Base-by-base conservation (phyloP, 2,888 invertebrate genomes). In the Ennomos quercinarius region DNA sequence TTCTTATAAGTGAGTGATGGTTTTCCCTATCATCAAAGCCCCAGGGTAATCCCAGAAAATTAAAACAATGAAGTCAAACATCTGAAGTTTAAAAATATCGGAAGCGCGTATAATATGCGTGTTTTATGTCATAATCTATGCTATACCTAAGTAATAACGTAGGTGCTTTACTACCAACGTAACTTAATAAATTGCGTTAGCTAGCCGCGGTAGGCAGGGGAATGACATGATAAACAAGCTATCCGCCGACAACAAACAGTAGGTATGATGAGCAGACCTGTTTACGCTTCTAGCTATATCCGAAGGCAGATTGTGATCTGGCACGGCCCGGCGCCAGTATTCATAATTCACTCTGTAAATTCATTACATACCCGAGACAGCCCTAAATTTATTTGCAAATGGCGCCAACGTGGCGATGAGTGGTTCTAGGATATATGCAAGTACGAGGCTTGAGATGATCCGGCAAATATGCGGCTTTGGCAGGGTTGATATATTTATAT, bases 381-480 rank as follows among this genome's bases (percentile, higher is more conserved):
- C 84, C 89, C 87, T 87, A 88, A 89, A 90, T 91, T 90, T 91
- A 91, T 91, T 86, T 84, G 84, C 84, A 78, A 84, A 82, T 81
- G 91, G 91, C 91, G 91, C 91, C 91, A 83, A 80, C 76, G 77
- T 64, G 80, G 80, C 86, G 89, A 85, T 83, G 83, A 81, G 79
- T 80, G 74, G 81, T 79, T 80, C 87, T 86, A 86, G 82, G 81
- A 82, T 79, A 85, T 83, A 84, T 82, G 80, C 81, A 84, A 85
- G 76, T 81, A 81, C 81, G 83, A 84, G 70, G 41, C 17, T 40
- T 45, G 59, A 67, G 63, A 61, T 64, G 55, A 66, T 61, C 61
- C 59, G 52, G 57, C 58, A 61, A 61, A 59, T 56, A 60, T 65
- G 45, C 47, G 56, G 51, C 60, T 64, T 51, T 48, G 35, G 46